Base-by-base conservation (phyloP, 2,888 invertebrate species). In the Cephus spinipes region DNA sequence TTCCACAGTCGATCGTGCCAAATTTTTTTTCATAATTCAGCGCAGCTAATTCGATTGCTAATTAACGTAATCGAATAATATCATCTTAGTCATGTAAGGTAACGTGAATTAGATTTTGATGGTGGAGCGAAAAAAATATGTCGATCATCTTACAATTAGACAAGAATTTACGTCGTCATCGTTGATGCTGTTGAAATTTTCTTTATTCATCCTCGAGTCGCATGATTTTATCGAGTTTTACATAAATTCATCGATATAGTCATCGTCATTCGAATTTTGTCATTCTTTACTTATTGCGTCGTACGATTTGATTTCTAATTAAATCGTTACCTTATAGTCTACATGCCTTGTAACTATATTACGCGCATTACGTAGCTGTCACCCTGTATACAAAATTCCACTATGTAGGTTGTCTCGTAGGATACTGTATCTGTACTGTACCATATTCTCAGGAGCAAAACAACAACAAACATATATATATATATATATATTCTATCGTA, bases 1-100 rank as follows among this genome's bases (percentile, higher is more conserved):
- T 88, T 88, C 83, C 87, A 88, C 88, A 83, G 81, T 81, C 82
- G 79, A 84, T 82, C 81, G 88, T 88, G 88, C 88, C 88, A 88
- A 88, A 88, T 85, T 86, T 86, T 87, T 35, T 85, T n/a, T 34
- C 69, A 55, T 23, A 55, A 55, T 23, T 1, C 9, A 15, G 23
- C 9, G 78, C 82, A 83, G 83, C 80, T 79, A 79, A 81, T 79
- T 77, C 34, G 80, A 31, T 73, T 74, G 40, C 75, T 75, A 69
- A 79, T 81, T 76, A 69, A 69, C 55, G 81, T 81, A 79, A 55
- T 55, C 23, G 40, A 55, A 6, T 40, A 40, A 23, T 6, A 55
- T 23, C 15, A 15, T 15, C 23, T 55, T 55, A 55, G 9, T 55
- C 9, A 9, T 15, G 15, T 71, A 30, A 11, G 71, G 30, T 71